Evolutionary conservation across 2,113 vertebrate genomes (phyloP).

Genomic region (Silurus asotus): DNA sequence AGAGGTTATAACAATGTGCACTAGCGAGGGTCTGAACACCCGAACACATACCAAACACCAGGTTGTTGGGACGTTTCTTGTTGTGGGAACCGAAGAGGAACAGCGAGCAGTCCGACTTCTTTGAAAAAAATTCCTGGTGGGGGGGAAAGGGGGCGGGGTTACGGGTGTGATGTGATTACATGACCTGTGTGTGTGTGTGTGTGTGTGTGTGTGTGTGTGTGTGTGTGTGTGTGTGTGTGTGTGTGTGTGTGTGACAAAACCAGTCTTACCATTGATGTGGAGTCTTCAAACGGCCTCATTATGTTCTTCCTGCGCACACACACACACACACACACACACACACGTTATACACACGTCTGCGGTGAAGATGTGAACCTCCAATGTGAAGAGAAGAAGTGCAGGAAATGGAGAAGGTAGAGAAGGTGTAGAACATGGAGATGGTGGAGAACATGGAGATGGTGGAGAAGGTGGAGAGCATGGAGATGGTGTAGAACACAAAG

Average conservation of each 20-base stretch:
- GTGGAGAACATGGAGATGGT: neutral
- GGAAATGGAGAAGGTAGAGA: no score
- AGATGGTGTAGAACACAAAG: no score
- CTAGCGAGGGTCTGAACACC: neutral
- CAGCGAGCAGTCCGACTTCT: conserved; percentile 92
- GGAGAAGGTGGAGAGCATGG: neutral
- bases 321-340: neutral
- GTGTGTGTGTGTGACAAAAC: neutral
- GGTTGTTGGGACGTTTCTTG: conserved; percentile 95
- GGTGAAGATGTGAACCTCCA: no score
- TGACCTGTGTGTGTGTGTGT: neutral
- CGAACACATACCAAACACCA: conserved; percentile 94
- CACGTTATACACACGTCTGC: no score
- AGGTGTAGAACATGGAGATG: no score
- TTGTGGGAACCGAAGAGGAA: conserved; percentile 97
- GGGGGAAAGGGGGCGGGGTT: conserved; percentile 1
- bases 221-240: neutral
- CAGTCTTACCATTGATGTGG: conserved; percentile 84
- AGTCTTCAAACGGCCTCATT: conserved; percentile 94
- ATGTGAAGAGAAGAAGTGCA: no score
- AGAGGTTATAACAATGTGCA: neutral
- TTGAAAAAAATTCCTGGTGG: conserved; percentile 95
- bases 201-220: neutral
- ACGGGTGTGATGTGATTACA: neutral
- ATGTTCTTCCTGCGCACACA: conserved; percentile 85